These are phyloP conservation scores for Lasioglossum marginatum DNA, from an alignment of 2,888 invertebrate species.

Conservation along the genomic window DNA sequence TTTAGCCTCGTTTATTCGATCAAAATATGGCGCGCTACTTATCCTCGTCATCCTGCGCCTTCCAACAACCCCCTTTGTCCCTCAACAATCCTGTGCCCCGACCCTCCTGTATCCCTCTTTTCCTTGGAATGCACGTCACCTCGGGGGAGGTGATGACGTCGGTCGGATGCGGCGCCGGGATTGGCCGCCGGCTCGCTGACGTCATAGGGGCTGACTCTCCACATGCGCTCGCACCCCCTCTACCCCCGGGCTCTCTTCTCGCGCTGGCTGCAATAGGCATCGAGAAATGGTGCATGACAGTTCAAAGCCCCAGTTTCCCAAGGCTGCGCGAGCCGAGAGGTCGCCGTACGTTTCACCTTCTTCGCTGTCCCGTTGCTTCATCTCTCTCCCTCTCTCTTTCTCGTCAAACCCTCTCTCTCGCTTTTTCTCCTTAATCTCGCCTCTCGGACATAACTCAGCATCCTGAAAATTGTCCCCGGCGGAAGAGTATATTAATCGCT, in stretches of 20 bases:
- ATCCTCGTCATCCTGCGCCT: constrained; percentile 67
- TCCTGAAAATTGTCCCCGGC: neutral
- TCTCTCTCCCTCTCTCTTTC: neutral
- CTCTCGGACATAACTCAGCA: neutral
- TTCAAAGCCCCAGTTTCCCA: constrained; percentile 84
- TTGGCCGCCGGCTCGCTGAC: constrained; percentile 80
- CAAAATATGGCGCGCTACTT: constrained; percentile 78
- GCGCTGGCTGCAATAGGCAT: constrained; percentile 73
- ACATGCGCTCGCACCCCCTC: constrained; percentile 61
- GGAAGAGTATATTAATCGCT: neutral
- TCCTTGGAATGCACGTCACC: constrained; percentile 80
- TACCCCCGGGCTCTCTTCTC: constrained; percentile 32
- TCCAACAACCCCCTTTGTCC: constrained; percentile 57
- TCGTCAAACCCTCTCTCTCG: constrained; percentile 1
- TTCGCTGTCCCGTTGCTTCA: constrained; percentile 45
- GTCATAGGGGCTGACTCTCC: constrained; percentile 76
- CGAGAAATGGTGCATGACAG: constrained; percentile 80
- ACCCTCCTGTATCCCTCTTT: constrained; percentile 67
- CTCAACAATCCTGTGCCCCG: constrained; percentile 61
- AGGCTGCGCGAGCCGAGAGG: constrained; percentile 81
- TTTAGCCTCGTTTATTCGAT: constrained; percentile 79
- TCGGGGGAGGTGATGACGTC: constrained; percentile 81
- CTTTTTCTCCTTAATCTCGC: neutral
- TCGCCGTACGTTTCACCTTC: constrained; percentile 74
- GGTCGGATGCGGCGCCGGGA: constrained; percentile 75